phyloP scores from a whole-genome alignment of 2,113 vertebrate species.

The Eolophus roseicapilla region DNA sequence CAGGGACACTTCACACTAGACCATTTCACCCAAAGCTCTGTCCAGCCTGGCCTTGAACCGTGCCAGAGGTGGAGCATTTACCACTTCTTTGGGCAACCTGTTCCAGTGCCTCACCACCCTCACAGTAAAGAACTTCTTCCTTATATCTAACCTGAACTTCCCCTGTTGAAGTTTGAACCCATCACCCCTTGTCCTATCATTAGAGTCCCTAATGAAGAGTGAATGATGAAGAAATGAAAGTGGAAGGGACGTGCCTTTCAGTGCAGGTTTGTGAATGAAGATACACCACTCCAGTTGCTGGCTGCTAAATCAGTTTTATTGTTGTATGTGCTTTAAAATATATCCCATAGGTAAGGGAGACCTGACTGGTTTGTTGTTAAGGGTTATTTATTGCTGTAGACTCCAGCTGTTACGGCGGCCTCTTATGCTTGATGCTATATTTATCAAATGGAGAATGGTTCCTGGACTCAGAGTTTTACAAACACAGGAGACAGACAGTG shows the following conservation, averaged over 20 bases:
- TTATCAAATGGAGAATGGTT: background rate
- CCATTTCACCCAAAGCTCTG: background rate
- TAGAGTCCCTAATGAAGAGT: background rate
- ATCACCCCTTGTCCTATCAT: background rate
- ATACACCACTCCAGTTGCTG: background rate
- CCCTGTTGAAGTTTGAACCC: background rate
- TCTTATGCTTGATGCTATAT: background rate
- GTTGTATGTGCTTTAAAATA: background rate
- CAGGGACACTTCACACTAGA: background rate
- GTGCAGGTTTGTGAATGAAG: constrained; percentile 40
- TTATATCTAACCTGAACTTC: background rate
- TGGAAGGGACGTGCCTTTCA: constrained; percentile 23
- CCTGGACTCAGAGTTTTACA: background rate
- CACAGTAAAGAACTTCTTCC: background rate
- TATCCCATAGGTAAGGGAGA: background rate
- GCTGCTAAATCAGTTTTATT: background rate
- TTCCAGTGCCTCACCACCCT: background rate
- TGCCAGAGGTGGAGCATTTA: background rate
- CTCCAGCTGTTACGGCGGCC: background rate
- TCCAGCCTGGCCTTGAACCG: background rate
- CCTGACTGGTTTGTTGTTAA: background rate
- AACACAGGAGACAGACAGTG: background rate
- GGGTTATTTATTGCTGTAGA: background rate
- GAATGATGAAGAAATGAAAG: constrained; percentile 11
- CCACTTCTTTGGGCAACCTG: background rate